These are phyloP conservation scores for Catharus ustulatus DNA, from an alignment of 2,797 vertebrate genomes.

Conservation along the genomic window DNA sequence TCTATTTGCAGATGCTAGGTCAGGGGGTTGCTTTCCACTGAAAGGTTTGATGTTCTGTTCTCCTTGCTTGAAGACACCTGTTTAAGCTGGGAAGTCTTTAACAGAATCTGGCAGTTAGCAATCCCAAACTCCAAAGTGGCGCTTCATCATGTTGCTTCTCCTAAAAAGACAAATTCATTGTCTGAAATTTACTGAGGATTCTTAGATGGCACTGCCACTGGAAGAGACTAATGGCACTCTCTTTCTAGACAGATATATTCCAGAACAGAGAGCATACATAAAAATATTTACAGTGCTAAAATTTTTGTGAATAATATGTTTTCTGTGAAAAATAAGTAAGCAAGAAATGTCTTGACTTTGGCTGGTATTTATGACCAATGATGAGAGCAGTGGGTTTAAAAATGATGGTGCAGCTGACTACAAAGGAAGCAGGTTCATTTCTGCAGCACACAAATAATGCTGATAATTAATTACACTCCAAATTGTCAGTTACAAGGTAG, in stretches of 20 bases:
- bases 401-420: not conserved
- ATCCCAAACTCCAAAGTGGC: not conserved
- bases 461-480: not conserved
- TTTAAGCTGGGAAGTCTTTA: not conserved
- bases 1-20: not conserved
- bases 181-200: not conserved
- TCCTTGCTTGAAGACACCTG: not conserved
- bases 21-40: not conserved
- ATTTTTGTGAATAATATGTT: accelerated
- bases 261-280: accelerated
- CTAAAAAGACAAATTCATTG: not conserved
- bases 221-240: not conserved
- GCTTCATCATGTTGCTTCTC: not conserved
- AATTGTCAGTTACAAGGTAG: not conserved
- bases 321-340: not conserved
- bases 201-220: not conserved
- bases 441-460: not conserved
- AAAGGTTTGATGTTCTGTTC: not conserved
- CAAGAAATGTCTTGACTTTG: not conserved
- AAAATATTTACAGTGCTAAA: not conserved
- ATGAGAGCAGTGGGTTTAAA: not conserved
- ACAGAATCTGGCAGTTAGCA: not conserved
- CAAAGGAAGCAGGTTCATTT: not conserved
- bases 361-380: not conserved
- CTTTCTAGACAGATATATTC: not conserved